Evolutionary conservation across 2,113 vertebrate species (phyloP).

Genomic region (Pongo pygmaeus): DNA sequence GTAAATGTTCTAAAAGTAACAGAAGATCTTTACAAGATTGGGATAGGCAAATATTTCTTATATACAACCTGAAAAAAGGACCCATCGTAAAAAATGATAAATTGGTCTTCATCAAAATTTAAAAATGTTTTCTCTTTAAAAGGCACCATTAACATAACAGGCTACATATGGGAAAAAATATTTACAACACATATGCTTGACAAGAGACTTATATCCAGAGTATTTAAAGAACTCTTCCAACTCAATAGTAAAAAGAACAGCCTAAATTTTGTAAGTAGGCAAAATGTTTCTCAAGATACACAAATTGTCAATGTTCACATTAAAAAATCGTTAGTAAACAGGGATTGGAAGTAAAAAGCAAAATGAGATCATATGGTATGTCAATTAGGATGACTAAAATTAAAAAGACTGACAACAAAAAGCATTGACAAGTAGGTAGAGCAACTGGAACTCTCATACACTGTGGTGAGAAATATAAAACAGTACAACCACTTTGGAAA

Average conservation of each 20-base stretch:
- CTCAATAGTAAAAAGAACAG: background rate
- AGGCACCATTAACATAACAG: background rate
- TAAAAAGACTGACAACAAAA: background rate
- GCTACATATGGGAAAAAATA: background rate
- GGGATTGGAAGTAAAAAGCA: background rate
- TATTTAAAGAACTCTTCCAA: background rate
- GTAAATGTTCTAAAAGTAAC: background rate
- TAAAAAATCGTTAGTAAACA: background rate
- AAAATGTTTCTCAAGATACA: conserved; percentile 3
- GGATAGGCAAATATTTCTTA: conserved; percentile 1
- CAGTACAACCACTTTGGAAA: background rate
- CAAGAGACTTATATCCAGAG: background rate
- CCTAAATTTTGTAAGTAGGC: background rate
- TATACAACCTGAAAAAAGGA: background rate
- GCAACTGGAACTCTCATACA: background rate
- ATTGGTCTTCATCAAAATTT: background rate
- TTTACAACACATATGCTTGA: background rate
- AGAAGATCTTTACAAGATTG: background rate
- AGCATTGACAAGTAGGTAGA: background rate
- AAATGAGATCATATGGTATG: background rate
- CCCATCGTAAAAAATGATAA: background rate
- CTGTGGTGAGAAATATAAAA: background rate
- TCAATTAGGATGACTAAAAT: background rate
- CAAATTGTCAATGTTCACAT: background rate
- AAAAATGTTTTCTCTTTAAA: conserved; percentile 4